Evolutionary conservation across 2,113 vertebrate species (phyloP).

Genomic region (Scomber japonicus): DNA sequence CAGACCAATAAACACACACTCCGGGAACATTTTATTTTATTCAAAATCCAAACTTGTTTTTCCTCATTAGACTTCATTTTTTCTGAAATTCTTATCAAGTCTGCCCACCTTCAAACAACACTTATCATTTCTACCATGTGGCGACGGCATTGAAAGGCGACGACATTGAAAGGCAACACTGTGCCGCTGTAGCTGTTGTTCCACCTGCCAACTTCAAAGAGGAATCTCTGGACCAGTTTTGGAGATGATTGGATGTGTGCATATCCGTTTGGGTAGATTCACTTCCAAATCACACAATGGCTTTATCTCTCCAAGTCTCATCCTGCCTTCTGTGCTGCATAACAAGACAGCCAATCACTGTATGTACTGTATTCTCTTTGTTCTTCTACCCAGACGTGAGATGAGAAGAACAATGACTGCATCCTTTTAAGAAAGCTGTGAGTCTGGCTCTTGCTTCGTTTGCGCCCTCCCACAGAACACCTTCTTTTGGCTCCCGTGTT

Average conservation of each 20-base stretch:
- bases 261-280: conserved; percentile 51
- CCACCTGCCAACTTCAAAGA: conserved; percentile 64
- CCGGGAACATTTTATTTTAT: not conserved
- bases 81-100: conserved; percentile 17
- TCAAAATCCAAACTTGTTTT: conserved; percentile 1
- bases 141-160: conserved; percentile 27
- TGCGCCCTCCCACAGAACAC: conserved; percentile 33
- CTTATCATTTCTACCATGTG: conserved; percentile 6
- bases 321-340: conserved; percentile 50
- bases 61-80: not conserved
- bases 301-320: conserved; percentile 41
- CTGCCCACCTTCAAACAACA: not conserved
- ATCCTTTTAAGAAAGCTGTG: conserved; percentile 17
- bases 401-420: conserved; percentile 32
- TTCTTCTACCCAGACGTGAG: conserved; percentile 30
- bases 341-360: conserved; percentile 36
- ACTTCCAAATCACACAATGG: conserved; percentile 61
- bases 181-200: conserved; percentile 37
- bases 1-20: not conserved
- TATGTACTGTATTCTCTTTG: conserved; percentile 48
- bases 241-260: conserved; percentile 49
- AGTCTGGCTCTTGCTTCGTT: conserved; percentile 5
- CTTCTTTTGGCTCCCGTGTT: conserved; percentile 24
- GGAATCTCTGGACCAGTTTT: conserved; percentile 36
- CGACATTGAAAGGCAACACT: conserved; percentile 20